A percentile compares a stretch with the other conserved stretches of the same genome.
Evolutionary conservation across 2,888 invertebrate species (phyloP).

Genomic region (Athripsodes cinereus): DNA sequence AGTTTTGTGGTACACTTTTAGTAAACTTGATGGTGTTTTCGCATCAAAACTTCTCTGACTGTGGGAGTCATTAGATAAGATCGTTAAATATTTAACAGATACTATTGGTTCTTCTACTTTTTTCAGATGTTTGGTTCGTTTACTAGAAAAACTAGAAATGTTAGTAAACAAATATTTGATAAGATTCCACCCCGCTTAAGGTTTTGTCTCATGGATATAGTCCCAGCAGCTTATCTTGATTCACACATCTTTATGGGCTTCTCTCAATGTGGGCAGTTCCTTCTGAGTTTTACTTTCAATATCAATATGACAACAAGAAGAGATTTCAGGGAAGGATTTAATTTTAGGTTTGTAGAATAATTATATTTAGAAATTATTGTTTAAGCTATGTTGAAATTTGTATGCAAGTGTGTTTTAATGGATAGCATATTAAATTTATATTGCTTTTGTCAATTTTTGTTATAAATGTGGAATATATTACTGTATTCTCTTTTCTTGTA

Average conservation of each 20-base stretch:
- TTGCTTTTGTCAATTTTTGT: constrained; percentile 37
- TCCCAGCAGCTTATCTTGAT: constrained; percentile 49
- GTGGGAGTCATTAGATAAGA: too few species aligned
- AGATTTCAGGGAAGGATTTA: constrained; percentile 53
- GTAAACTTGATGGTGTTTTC: too few species aligned
- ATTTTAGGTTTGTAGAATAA: constrained; percentile 60
- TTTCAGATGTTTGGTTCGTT: constrained; percentile 48
- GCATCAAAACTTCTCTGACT: too few species aligned
- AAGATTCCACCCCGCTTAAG: constrained; percentile 53
- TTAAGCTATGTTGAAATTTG: neutral
- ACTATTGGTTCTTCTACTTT: too few species aligned
- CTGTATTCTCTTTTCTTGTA: constrained; percentile 27
- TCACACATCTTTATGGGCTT: constrained; percentile 93
- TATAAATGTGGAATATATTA: too few species aligned
- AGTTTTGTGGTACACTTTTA: too few species aligned
- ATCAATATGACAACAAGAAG: constrained; percentile 46
- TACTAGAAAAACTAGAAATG: constrained; percentile 42
- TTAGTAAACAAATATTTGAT: constrained; percentile 47
- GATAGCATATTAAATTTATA: neutral
- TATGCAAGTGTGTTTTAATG: neutral
- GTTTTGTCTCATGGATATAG: constrained; percentile 57
- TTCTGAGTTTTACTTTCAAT: constrained; percentile 78
- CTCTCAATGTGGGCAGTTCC: constrained; percentile 88
- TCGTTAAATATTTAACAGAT: too few species aligned
- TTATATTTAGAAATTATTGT: neutral